Base-by-base conservation (phyloP, 2,797 vertebrate species). In the Scyliorhinus canicula region DNA sequence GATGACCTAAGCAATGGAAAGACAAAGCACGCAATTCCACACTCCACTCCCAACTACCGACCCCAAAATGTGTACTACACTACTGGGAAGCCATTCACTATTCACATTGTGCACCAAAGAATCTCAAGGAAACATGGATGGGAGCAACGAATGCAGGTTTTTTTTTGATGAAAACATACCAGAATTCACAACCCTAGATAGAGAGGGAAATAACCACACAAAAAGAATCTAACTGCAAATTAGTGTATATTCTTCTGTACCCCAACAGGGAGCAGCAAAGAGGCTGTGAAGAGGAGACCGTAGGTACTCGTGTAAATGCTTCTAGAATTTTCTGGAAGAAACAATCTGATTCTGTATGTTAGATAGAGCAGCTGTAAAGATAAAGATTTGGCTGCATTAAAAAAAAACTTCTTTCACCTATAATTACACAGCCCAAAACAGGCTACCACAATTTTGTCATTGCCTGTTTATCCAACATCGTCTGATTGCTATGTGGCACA, bases 221-320 rank as follows among this genome's bases (percentile, higher is more conserved):
- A 35, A 74, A 4, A n/a, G n/a, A 16, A 86, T 44, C 26, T 55
- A 57, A 86, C 9, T 52, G 50, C 9, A 86, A 55, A 57, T 35
- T 55, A 86, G 85, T 50, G 14, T 47, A 47, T 47, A 47, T 82
- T 82, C 79, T 82, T 47, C 31, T 86, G 85, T 14, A 55, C 28
- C 16, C 85, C 85, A 86, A 86, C 85, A 86, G 85, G 50, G 85
- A 86, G 85, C 50, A 86, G 85, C 84, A 86, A 28, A 11, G 31
- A 86, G 85, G 31, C 52, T 55, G 47, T 35, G 50, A 84, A 84
- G 8, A 47, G 79, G 21, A 84, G 40, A 24, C 44, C 31, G 9
- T 55, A 35, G 31, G 50, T 35, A 86, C 50, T 14, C 52, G 21
- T 55, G 14, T 31, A 52, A 31, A 0, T 57, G 28, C 85, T 86